Evolutionary conservation across 2,797 vertebrate species (phyloP), one percentile per base, ranked within the genome.

Genomic region (Rhinichthys osculus): DNA sequence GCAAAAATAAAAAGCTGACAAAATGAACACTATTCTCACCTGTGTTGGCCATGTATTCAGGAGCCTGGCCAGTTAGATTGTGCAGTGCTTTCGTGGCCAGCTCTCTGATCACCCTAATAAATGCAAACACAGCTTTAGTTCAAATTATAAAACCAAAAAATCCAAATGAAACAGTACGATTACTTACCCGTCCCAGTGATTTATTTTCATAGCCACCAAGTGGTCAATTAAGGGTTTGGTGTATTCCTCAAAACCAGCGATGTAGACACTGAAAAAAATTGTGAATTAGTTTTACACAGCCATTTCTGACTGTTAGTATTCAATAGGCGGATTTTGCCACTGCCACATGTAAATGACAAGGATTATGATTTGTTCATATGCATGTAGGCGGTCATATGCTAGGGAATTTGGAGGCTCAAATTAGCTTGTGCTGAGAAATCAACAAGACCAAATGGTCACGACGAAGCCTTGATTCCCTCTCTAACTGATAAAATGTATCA

Each of bases 161-260:
- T 14, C 19, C 7, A 19, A 33, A 69, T 16, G 38, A 66, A 10
- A 33, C 0, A 79, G 47, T 19, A 9, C 42, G 38, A 27, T n/a
- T 17, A 78, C 96, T 91, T 92, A 98, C 98, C 94, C 70, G 21
- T 99, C 97, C 98, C 98, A 99, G 89, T 99, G 98, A 91, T 94
- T 97, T 89, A 98, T 94, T 93, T 99, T 99, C 95, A 94, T 94
- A 89, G 93, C 50, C 79, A 97, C 87, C 90, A 99, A 94, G 92
- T 99, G 98, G 84, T 99, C 96, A 5, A 99, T 98, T 95, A 99
- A 95, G 0, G 96, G 92, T 66, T 91, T 93, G 33, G 97, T 98
- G 88, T 99, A 99, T 85, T 99, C 97, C n/a, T 97, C 90, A 92
- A 99, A 99, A 87, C 95, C 92, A 38, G 98, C 96, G 59, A 99